These are phyloP conservation scores for Aphelinus certus DNA, from an alignment of 1,140 invertebrate species.

Conservation along the genomic window DNA sequence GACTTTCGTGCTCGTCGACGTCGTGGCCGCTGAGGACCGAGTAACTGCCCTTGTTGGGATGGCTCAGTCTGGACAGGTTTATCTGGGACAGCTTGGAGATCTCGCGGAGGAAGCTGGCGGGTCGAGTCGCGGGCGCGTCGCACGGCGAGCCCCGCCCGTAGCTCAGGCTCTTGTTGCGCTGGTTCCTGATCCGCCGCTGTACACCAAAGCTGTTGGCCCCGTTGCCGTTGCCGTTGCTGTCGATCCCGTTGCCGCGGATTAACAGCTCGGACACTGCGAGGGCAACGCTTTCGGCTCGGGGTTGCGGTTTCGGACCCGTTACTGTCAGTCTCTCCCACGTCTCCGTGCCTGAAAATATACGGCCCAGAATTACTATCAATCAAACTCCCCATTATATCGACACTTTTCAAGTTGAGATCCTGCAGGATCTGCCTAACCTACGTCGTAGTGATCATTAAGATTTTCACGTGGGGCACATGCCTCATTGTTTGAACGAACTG, in stretches of 20 bases:
- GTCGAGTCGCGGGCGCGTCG: constrained; percentile 49
- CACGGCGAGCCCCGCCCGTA: constrained; percentile 55
- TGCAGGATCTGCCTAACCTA: too few species aligned
- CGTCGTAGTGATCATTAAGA: too few species aligned
- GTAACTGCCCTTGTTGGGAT: constrained; percentile 76
- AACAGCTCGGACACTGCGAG: constrained; percentile 71
- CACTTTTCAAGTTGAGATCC: too few species aligned
- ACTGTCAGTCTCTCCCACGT: constrained; percentile 81
- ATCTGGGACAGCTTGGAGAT: constrained; percentile 79
- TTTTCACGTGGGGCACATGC: neutral
- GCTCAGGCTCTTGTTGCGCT: neutral
- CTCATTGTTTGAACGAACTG: too few species aligned
- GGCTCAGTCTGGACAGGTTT: constrained; percentile 74
- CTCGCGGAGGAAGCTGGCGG: constrained; percentile 73
- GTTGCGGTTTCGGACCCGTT: constrained; percentile 75
- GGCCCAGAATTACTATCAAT: too few species aligned
- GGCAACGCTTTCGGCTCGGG: constrained; percentile 74
- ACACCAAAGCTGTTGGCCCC: neutral
- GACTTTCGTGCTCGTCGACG: constrained; percentile 74
- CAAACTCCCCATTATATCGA: too few species aligned
- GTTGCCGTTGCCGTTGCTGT: constrained; percentile 31
- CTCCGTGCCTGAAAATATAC: constrained; percentile 71
- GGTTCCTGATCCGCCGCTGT: neutral
- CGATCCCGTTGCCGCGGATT: constrained; percentile 53
- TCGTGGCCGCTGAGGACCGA: constrained; percentile 74